Evolutionary conservation across 2,797 vertebrate genomes (phyloP).

Genomic region (Garrulus glandarius): DNA sequence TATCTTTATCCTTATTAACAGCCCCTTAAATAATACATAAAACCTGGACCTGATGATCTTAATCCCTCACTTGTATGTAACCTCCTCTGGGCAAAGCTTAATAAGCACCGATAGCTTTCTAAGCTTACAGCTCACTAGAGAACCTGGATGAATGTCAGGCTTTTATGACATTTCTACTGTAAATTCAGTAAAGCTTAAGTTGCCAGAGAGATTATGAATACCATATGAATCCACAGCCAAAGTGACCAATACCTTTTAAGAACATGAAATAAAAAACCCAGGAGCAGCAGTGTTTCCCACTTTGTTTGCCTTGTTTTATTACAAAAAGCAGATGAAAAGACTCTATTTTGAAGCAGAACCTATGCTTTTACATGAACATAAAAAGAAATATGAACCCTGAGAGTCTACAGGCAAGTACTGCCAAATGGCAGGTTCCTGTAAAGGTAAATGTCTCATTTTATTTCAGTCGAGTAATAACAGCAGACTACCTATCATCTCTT

Average conservation of each 20-base stretch:
- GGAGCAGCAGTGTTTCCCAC: neutral
- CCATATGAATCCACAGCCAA: neutral
- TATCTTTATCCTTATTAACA: neutral
- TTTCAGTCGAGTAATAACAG: neutral
- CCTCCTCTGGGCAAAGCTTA: constrained; percentile 3
- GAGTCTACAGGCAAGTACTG: neutral
- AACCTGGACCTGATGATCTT: neutral
- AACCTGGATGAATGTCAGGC: constrained; percentile 6
- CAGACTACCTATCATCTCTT: neutral
- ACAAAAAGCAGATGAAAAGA: neutral
- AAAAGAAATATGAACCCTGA: neutral
- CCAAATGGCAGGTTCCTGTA: neutral
- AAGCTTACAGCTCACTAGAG: neutral
- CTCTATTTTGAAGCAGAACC: neutral
- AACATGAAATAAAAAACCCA: neutral
- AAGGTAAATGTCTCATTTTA: neutral
- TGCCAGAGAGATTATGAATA: neutral
- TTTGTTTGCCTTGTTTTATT: neutral
- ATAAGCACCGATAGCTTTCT: constrained; percentile 4
- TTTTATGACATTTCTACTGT: constrained; percentile 20
- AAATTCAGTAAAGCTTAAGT: constrained; percentile 10
- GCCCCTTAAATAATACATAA: neutral
- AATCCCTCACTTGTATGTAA: neutral
- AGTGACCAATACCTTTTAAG: neutral
- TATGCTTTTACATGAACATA: neutral